phyloP scores from a whole-genome alignment of 23 tunicate species.

The Trididemnum miniatum region DNA sequence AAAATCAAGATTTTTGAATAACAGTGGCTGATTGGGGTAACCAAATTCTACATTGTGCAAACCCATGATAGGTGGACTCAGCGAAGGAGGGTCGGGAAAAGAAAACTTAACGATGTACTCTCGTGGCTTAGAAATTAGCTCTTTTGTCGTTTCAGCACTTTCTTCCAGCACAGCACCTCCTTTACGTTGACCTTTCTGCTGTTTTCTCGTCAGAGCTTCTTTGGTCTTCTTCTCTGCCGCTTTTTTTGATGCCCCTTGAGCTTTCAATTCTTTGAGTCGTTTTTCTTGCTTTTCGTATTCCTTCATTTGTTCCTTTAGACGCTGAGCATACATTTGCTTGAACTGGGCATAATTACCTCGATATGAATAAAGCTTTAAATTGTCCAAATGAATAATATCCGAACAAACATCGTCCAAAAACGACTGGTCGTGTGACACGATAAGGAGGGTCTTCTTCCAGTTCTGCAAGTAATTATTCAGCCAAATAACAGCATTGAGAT shows the following conservation, averaged over 20 bases:
- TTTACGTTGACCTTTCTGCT: slow-evolving; percentile 76
- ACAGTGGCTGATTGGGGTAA: slow-evolving; percentile 77
- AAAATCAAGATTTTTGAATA: slow-evolving; percentile 93
- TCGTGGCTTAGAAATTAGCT: slow-evolving; percentile 82
- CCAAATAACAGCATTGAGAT: slow-evolving; percentile 99
- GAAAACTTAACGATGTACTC: slow-evolving; percentile 94
- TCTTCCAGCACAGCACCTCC: slow-evolving; percentile 83
- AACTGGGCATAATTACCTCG: slow-evolving; percentile 96
- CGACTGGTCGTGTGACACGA: slow-evolving; percentile 98
- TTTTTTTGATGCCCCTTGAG: slow-evolving; percentile 84
- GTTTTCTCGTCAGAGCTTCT: slow-evolving; percentile 95
- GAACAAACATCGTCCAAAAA: slow-evolving; percentile 96
- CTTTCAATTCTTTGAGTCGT: slow-evolving; percentile 61
- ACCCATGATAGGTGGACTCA: slow-evolving; percentile 96
- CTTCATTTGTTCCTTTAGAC: slow-evolving; percentile 71
- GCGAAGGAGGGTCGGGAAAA: slow-evolving; percentile 84
- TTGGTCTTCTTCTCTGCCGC: slow-evolving; percentile 90
- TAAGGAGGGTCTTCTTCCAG: slow-evolving; percentile 96
- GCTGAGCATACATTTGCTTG: slow-evolving; percentile 85
- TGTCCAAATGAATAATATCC: slow-evolving; percentile 91
- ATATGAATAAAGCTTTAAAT: slow-evolving; percentile 78
- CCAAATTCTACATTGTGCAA: slow-evolving; percentile 89
- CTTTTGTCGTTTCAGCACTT: slow-evolving; percentile 71
- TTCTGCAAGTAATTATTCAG: slow-evolving; percentile 90
- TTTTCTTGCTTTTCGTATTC: slow-evolving; percentile 98